Evolutionary conservation across 92 coral and sea anemone genomes (phyloP).

Genomic region (Umimayanthus chanpuru): DNA sequence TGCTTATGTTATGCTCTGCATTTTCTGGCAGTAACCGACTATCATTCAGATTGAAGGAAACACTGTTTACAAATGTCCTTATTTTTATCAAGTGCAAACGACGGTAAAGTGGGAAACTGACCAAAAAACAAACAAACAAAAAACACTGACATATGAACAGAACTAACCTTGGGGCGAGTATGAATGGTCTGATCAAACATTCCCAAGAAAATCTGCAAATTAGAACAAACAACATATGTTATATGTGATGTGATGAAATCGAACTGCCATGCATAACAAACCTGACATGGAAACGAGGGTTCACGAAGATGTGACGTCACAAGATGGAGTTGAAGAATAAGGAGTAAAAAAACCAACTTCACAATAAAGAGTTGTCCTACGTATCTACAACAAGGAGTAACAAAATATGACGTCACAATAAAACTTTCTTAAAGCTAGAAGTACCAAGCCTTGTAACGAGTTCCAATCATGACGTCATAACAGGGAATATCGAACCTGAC

Average conservation of each 20-base stretch:
- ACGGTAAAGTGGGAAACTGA: too few species aligned
- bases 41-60: too few species aligned
- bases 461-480: not conserved
- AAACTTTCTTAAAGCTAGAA: not conserved
- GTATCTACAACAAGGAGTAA: too few species aligned
- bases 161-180: constrained; percentile 81
- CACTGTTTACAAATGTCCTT: too few species aligned
- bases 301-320: too few species aligned
- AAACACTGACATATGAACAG: not conserved
- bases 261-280: too few species aligned
- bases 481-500: constrained; percentile 67
- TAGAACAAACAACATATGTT: not conserved
- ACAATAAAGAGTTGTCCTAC: not conserved
- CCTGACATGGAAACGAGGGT: too few species aligned
- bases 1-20: too few species aligned
- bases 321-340: too few species aligned
- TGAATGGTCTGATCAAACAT: constrained; percentile 97
- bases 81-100: too few species aligned
- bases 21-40: too few species aligned
- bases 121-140: too few species aligned
- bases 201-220: constrained; percentile 78
- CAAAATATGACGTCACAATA: not conserved
- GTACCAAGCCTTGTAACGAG: not conserved
- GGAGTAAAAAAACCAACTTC: not conserved
- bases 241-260: not conserved